A percentile compares a stretch with the other conserved stretches of the same genome.
phyloP scores from a whole-genome alignment of 1,140 invertebrate species.

The Venturia canescens region DNA sequence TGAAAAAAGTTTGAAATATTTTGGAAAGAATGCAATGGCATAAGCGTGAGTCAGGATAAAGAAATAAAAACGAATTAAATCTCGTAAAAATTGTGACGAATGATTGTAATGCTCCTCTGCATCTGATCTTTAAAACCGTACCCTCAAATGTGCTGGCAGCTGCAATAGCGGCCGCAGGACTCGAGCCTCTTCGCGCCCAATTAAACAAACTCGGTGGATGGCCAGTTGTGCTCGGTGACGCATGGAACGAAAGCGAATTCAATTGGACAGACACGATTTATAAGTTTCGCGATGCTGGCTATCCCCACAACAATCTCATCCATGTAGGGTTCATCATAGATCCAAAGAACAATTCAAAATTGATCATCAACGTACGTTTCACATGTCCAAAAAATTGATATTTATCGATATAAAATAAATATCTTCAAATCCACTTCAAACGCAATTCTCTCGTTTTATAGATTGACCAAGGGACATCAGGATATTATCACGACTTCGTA shows the following conservation, averaged over 20 bases:
- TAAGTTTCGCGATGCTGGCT: slow-evolving; percentile 87
- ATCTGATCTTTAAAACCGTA: too few relatives aligned
- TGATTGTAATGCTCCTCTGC: too few relatives aligned
- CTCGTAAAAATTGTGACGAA: too few relatives aligned
- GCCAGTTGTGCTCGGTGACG: slow-evolving; percentile 89
- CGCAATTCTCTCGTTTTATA: too few relatives aligned
- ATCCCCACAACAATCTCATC: slow-evolving; percentile 93
- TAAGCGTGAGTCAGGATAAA: too few relatives aligned
- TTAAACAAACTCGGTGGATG: slow-evolving; percentile 90
- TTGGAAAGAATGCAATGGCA: too few relatives aligned
- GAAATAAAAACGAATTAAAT: too few relatives aligned
- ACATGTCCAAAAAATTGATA: not conserved
- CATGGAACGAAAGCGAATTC: slow-evolving; percentile 85
- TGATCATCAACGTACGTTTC: slow-evolving; percentile 89
- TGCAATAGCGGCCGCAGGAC: slow-evolving; percentile 84
- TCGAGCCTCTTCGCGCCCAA: slow-evolving; percentile 83
- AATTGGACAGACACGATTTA: slow-evolving; percentile 90
- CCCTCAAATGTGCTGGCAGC: slow-evolving; percentile 69
- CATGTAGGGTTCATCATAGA: slow-evolving; percentile 94
- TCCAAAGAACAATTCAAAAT: slow-evolving; percentile 90
- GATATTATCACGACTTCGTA: slow-evolving; percentile 92
- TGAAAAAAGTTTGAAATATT: too few relatives aligned
- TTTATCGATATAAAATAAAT: not conserved
- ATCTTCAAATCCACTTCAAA: too few relatives aligned
- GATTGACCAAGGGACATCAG: slow-evolving; percentile 95